Evolutionary conservation across 2,113 vertebrate species (phyloP).

Genomic region (Limnothrissa miodon): DNA sequence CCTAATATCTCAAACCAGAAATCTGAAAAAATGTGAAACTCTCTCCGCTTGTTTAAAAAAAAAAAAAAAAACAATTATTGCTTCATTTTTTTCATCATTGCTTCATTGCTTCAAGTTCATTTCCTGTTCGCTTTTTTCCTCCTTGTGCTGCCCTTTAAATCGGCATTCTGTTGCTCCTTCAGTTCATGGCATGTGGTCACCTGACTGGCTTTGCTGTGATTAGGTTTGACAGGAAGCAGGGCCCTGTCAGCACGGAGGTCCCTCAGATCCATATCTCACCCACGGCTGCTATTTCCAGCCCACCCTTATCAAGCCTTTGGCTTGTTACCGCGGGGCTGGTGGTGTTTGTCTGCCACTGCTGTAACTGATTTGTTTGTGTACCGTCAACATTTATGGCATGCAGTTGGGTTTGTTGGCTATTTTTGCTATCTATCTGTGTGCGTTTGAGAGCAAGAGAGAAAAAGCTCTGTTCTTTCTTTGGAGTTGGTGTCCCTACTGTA

Average conservation of each 20-base stretch:
- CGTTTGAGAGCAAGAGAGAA: background rate
- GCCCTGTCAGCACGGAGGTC: conserved; percentile 15
- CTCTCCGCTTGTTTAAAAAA: no score
- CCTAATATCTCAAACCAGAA: background rate
- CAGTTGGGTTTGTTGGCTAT: background rate
- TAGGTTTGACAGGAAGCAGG: conserved; percentile 25
- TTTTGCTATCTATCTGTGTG: background rate
- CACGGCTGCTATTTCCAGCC: conserved; percentile 3
- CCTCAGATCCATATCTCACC: conserved; percentile 8
- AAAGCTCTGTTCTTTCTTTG: background rate
- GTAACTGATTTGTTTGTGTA: background rate
- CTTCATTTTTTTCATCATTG: no score
- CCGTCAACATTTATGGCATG: background rate
- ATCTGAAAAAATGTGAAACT: no score
- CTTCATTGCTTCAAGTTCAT: background rate
- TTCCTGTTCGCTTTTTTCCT: conserved; percentile 5
- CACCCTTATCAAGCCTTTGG: background rate
- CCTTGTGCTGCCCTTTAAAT: background rate
- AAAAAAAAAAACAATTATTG: no score
- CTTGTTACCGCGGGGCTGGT: background rate
- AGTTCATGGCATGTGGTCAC: background rate
- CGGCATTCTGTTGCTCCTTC: background rate
- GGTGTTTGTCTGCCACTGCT: background rate
- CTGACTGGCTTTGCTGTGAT: conserved; percentile 9
- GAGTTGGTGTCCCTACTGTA: background rate